These are phyloP conservation scores for Brachionus plicatilis DNA, from an alignment of 1,140 invertebrate genomes.

Conservation along the genomic window DNA sequence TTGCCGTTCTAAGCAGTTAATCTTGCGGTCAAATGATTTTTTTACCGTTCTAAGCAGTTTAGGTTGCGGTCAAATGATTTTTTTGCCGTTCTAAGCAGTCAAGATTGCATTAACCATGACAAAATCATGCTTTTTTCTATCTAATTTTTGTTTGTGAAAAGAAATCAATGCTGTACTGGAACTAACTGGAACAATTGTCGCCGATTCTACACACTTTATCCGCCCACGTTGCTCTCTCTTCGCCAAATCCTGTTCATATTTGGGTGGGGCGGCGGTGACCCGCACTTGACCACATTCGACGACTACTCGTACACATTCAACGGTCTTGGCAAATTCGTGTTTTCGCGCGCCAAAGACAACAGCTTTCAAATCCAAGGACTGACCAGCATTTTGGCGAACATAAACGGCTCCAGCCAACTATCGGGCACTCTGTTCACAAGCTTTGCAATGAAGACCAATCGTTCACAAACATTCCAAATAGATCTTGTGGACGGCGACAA, in stretches of 20 bases:
- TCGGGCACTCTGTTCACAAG: neutral
- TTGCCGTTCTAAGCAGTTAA: too few species aligned
- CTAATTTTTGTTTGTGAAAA: neutral
- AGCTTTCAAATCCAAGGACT: constrained; percentile 5
- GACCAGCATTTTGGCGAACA: neutral
- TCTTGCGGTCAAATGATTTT: too few species aligned
- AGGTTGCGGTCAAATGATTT: too few species aligned
- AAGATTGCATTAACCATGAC: too few species aligned
- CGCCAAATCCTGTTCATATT: neutral
- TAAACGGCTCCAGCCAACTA: neutral
- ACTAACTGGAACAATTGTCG: constrained; percentile 29
- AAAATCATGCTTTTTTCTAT: too few species aligned
- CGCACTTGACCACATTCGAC: constrained; percentile 31
- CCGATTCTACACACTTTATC: constrained; percentile 11
- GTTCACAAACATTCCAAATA: neutral
- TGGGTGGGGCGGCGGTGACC: constrained; percentile 25
- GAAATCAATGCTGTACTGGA: neutral
- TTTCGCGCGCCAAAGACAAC: constrained; percentile 2
- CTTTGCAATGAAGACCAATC: neutral
- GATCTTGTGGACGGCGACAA: neutral
- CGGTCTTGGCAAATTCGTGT: constrained; percentile 15
- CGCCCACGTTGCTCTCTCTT: neutral
- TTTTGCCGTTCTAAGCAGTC: too few species aligned
- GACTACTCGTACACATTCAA: constrained; percentile 13
- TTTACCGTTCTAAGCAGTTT: too few species aligned